Evolutionary conservation across 2,888 invertebrate species (phyloP).

Genomic region (Mystacides longicornis): DNA sequence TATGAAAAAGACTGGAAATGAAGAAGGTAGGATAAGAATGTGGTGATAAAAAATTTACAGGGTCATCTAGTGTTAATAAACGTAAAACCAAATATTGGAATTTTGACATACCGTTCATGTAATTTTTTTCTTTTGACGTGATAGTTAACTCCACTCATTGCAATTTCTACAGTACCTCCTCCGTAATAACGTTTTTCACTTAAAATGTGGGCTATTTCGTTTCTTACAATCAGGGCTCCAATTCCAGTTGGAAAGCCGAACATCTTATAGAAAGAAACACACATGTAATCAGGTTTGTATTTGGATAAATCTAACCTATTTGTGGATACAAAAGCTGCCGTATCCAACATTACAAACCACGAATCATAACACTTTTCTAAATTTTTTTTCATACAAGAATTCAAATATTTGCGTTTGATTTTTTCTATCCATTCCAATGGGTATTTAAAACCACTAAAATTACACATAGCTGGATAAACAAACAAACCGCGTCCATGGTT

Average conservation of each 20-base stretch:
- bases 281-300: slow-evolving; percentile 80
- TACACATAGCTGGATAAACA: slow-evolving; percentile 87
- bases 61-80: too few relatives aligned
- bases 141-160: slow-evolving; percentile 62
- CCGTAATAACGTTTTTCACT: slow-evolving; percentile 74
- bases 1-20: too few relatives aligned
- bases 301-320: slow-evolving; percentile 65
- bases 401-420: slow-evolving; percentile 53
- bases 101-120: slow-evolving; percentile 57
- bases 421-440: slow-evolving; percentile 64
- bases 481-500: slow-evolving; percentile 50
- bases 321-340: slow-evolving; percentile 74
- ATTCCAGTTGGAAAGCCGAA: slow-evolving; percentile 93
- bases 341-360: slow-evolving; percentile 79
- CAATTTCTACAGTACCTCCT: slow-evolving; percentile 88
- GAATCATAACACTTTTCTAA: slow-evolving; percentile 40
- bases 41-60: too few relatives aligned
- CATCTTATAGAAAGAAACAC: slow-evolving; percentile 93
- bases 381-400: slow-evolving; percentile 37
- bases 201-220: slow-evolving; percentile 52
- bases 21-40: too few relatives aligned
- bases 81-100: too few relatives aligned
- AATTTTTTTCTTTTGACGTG: slow-evolving; percentile 62
- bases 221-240: slow-evolving; percentile 78
- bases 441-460: slow-evolving; percentile 90